Evolutionary conservation across 1,140 invertebrate species (phyloP), one percentile per base, ranked within the genome.

Genomic region (Hormaphis cornu): DNA sequence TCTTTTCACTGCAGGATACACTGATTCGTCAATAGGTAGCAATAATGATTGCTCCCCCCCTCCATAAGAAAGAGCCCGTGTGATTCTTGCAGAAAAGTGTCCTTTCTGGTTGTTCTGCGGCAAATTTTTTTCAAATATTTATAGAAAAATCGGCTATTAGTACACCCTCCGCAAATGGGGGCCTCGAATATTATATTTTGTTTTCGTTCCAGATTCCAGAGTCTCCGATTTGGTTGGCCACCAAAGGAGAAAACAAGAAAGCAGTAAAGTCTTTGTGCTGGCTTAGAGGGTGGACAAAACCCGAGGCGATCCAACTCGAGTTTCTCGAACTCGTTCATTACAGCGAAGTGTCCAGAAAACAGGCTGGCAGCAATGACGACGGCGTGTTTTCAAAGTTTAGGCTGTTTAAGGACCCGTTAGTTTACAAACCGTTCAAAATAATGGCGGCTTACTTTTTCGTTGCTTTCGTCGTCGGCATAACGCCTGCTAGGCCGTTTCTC

Each of bases 161-260:
- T n/a, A n/a, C n/a, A n/a, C n/a, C n/a, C n/a, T n/a, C n/a, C n/a
- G n/a, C 0, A 8, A 8, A 1, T 26, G 30, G 0, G 33, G 16
- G n/a, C 20, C 18, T 18, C n/a, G 26, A 6, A 33, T 20, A 20
- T 54, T 35, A 20, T 22, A 35, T 22, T 37, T 56, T 56, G 18
- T 40, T 18, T 26, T 10, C 8, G 18, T 40, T 26, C 0, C 33
- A 83, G 82, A 77, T 86, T 10, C 86, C 86, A 7, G 86, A 88
- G 77, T 85, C 85, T 7, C 86, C 87, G 28, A 77, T 85, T 7
- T 87, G 85, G 85, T 75, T 85, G 7, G 72, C 84, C 42, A 78
- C 79, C 14, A 79, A 80, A 73, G 79, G 81, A 4, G 74, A 78
- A 69, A 76, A 78, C 30, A 77, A 80, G 14, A 80, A 82, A 22